Percentiles rank a stretch among this genome's conserved stretches.
phyloP scores from a whole-genome alignment of 2,113 vertebrate species.

The Isichthys henryi region DNA sequence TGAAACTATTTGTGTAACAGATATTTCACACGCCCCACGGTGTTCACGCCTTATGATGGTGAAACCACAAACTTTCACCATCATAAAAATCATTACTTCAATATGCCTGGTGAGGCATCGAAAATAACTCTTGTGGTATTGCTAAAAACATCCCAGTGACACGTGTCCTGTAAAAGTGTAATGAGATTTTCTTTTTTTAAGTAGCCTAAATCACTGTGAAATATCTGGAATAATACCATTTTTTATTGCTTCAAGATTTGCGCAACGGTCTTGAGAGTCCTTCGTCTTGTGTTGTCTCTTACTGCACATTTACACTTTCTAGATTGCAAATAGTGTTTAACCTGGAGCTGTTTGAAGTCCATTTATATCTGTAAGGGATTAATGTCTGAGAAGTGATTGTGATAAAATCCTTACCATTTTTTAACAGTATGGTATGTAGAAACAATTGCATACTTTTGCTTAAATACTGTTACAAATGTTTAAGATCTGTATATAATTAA shows the following conservation, averaged over 20 bases:
- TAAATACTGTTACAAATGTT: too few relatives aligned
- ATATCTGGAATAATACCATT: not conserved
- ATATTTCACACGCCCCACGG: not conserved
- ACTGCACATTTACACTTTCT: not conserved
- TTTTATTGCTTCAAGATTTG: not conserved
- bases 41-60: not conserved
- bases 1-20: not conserved
- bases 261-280: not conserved
- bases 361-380: not conserved
- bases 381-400: not conserved
- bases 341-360: not conserved
- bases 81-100: not conserved
- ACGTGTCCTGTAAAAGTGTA: not conserved
- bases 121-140: not conserved
- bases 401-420: not conserved
- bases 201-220: not conserved
- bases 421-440: too few relatives aligned
- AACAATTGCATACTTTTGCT: too few relatives aligned
- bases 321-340: not conserved
- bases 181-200: not conserved
- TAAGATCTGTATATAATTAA: not conserved
- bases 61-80: not conserved
- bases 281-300: not conserved
- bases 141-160: not conserved
- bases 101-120: not conserved